These are phyloP conservation scores for Scatophagus argus DNA, from an alignment of 2,113 vertebrate genomes.

Conservation along the genomic window DNA sequence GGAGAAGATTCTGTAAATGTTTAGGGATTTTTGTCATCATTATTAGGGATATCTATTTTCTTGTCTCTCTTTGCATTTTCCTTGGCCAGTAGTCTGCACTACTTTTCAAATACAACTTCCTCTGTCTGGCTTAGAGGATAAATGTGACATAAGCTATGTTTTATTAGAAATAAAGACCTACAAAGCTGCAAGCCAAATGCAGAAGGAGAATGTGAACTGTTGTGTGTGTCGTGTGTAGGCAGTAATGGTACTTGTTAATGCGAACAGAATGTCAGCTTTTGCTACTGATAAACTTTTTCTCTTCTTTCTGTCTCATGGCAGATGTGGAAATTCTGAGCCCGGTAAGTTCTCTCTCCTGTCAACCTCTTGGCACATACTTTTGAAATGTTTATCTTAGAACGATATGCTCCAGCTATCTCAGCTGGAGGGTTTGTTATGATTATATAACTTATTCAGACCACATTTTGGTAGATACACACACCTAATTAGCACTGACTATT, in stretches of 20 bases:
- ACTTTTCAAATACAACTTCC: slow-evolving; percentile 21
- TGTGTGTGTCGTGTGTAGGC: slow-evolving; percentile 20
- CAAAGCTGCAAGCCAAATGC: slow-evolving; percentile 39
- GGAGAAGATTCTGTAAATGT: slow-evolving; percentile 72
- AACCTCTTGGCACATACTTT: slow-evolving; percentile 44
- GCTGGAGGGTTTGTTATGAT: slow-evolving; percentile 63
- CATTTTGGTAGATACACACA: slow-evolving; percentile 50
- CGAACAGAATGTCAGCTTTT: slow-evolving; percentile 53
- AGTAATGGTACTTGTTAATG: slow-evolving; percentile 49
- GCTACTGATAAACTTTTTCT: slow-evolving; percentile 55
- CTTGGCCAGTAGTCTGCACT: slow-evolving; percentile 25
- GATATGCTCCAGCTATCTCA: slow-evolving; percentile 58
- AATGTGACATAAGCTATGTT: slow-evolving; percentile 57
- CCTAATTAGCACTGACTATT: slow-evolving; percentile 42
- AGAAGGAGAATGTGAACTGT: slow-evolving; percentile 29
- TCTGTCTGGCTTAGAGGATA: slow-evolving; percentile 41
- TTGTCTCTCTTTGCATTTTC: slow-evolving; percentile 43
- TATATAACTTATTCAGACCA: slow-evolving; percentile 65
- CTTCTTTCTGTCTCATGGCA: slow-evolving; percentile 62
- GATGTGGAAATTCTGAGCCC: slow-evolving; percentile 75
- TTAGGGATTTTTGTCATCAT: slow-evolving; percentile 74
- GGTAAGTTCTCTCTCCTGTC: slow-evolving; percentile 72
- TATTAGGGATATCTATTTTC: slow-evolving; percentile 60
- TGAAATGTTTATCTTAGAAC: slow-evolving; percentile 67
- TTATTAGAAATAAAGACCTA: slow-evolving; percentile 64